phyloP scores from a whole-genome alignment of 2,888 invertebrate genomes.

The Chymomyza amoena region DNA sequence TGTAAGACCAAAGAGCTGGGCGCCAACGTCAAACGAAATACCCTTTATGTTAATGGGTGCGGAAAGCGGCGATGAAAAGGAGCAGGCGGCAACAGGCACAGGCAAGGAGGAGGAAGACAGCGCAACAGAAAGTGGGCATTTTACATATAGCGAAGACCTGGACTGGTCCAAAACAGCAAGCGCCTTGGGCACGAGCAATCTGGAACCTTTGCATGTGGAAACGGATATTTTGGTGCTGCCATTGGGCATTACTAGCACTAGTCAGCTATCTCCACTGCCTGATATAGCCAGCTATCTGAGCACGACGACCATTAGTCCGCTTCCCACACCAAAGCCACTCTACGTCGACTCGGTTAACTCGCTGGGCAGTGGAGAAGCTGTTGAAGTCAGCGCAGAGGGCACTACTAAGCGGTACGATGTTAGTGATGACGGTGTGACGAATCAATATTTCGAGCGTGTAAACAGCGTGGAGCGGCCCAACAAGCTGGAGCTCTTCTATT shows the following conservation, averaged over 20 bases:
- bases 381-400: slow-evolving; percentile 22
- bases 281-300: slow-evolving; percentile 60
- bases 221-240: slow-evolving; percentile 31
- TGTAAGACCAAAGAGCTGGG: slow-evolving; percentile 70
- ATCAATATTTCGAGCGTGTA: slow-evolving; percentile 78
- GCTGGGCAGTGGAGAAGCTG: slow-evolving; percentile 21
- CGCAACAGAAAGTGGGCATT: slow-evolving; percentile 69
- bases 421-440: slow-evolving; percentile 77
- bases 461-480: slow-evolving; percentile 77
- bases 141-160: slow-evolving; percentile 46
- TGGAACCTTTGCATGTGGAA: slow-evolving; percentile 42
- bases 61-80: slow-evolving; percentile 70
- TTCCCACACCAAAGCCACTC: slow-evolving; percentile 58
- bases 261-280: slow-evolving; percentile 69
- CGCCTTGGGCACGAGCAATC: slow-evolving; percentile 39
- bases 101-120: slow-evolving; percentile 58
- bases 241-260: slow-evolving; percentile 60
- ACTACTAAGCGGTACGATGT: slow-evolving; percentile 64
- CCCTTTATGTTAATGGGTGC: slow-evolving; percentile 74
- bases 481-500: slow-evolving; percentile 73
- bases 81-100: slow-evolving; percentile 9
- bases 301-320: slow-evolving; percentile 58
- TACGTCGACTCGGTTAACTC: slow-evolving; percentile 61
- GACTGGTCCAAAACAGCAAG: slow-evolving; percentile 54
- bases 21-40: slow-evolving; percentile 72